Percentiles rank a stretch among this genome's conserved stretches.
Conservation (phyloP, 2,113 vertebrate genomes). For the Myotis lucifugus region DNA sequence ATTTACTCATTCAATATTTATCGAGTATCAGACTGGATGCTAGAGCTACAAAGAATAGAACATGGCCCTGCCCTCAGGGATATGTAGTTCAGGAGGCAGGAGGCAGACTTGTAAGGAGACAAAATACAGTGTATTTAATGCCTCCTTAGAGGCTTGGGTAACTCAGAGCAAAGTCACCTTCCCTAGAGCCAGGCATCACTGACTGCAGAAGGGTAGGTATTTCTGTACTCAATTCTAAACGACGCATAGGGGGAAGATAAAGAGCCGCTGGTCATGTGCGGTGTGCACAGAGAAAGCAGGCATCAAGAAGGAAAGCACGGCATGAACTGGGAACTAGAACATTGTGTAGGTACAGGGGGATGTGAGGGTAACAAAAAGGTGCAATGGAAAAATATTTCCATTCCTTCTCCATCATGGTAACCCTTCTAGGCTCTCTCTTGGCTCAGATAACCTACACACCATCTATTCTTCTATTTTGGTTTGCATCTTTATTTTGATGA, state of each 20-base stretch:
- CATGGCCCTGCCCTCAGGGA: not conserved
- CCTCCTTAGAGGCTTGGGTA: not conserved
- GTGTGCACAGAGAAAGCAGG: not conserved
- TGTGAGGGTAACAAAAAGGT: not conserved
- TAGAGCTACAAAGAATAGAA: not conserved
- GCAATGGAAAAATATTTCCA: not conserved
- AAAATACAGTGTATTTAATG: not conserved
- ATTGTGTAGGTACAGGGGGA: no score
- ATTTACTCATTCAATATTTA: slow-evolving; percentile 38
- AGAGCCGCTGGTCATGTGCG: not conserved
- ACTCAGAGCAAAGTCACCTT: not conserved
- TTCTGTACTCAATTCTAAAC: not conserved
- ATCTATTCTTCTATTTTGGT: not conserved
- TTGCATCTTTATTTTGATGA: not conserved
- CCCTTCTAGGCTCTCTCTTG: not conserved
- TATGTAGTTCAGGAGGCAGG: not conserved
- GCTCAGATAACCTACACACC: not conserved
- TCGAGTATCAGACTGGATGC: not conserved
- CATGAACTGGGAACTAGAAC: not conserved
- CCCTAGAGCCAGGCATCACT: not conserved
- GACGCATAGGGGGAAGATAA: not conserved
- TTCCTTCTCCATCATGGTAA: not conserved
- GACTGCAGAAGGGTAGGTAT: not conserved
- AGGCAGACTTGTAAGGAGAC: not conserved
- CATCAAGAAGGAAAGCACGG: not conserved